Conservation (phyloP, 2,113 vertebrate genomes). For the Eira barbara region DNA sequence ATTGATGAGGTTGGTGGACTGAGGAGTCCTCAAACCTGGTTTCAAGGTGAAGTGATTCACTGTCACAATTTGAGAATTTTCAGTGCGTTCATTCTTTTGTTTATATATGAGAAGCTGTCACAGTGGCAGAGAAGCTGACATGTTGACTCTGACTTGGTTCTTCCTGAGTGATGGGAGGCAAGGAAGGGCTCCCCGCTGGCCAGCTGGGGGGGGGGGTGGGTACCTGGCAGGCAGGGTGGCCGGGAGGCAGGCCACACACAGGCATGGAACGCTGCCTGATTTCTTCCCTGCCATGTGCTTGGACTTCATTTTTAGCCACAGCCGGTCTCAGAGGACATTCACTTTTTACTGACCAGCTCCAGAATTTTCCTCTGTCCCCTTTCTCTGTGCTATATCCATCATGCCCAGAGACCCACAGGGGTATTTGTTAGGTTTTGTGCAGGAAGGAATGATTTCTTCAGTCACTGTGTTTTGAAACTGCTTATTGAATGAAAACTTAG, state of each 20-base stretch:
- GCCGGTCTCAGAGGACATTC: neutral
- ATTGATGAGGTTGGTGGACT: neutral
- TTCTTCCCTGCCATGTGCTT: constrained; percentile 23
- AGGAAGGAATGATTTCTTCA: neutral
- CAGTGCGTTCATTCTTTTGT: neutral
- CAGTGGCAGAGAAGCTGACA: neutral
- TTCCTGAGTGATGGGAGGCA: no score
- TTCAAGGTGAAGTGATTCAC: neutral
- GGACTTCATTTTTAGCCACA: neutral
- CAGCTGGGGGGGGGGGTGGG: accelerated
- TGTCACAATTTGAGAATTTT: accelerated
- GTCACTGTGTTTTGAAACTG: neutral
- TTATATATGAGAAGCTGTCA: neutral
- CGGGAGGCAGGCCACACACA: neutral
- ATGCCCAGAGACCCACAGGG: neutral
- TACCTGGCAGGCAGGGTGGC: neutral
- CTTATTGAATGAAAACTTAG: neutral
- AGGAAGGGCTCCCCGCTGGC: neutral
- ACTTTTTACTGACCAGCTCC: neutral
- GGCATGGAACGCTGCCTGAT: neutral
- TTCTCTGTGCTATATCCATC: neutral
- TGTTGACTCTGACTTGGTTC: neutral
- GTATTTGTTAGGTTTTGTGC: neutral
- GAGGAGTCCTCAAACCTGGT: neutral
- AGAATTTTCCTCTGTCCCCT: neutral